Base-by-base conservation (phyloP, 2,797 vertebrate genomes). In the Rhabdomys pumilio region DNA sequence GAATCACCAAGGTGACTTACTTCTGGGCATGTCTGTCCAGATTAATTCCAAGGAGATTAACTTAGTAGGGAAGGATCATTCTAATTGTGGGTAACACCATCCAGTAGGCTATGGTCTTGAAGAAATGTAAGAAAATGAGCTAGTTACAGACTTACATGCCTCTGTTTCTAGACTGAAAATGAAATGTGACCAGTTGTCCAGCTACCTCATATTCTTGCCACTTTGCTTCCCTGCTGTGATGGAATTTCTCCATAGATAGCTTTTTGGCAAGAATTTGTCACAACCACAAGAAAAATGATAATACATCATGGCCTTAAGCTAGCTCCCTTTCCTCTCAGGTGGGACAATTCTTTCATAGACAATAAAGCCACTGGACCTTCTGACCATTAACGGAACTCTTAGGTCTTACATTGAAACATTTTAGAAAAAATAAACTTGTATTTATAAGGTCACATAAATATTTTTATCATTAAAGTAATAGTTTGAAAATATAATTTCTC, bases 401-500 rank as follows among this genome's bases (percentile, higher is more conserved):
- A 67, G 41, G 31, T 91, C 13, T 86, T 55, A 75, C 0, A 75
- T 19, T 63, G 24, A 89, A 89, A 77, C 53, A 85, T 83, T 92
- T 85, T 44, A 67, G 76, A 50, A 53, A 85, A 53, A 84, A 12
- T 69, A 92, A 92, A 63, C 26, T 12, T 15, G 72, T 67, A 24
- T 59, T 88, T 95, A 22, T 94, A 59, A 85, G 53, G 24, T 47
- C 50, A 50, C 13, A 38, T 88, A 83, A 79, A 10, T 90, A 79
- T 92, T 96, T 80, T 13, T 24, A 82, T 5, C 1, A 65, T 65
- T 96, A 90, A 77, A 85, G 41, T 79, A 94, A 81, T 38, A 63
- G 31, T 59, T 94, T 93, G 77, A n/a, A 94, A 83, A 81, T 85
- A 90, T 15, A 77, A 63, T 77, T 92, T 61, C 17, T 29, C 38